phyloP scores from a whole-genome alignment of 2,113 vertebrate species.

The Eretmochelys imbricata region DNA sequence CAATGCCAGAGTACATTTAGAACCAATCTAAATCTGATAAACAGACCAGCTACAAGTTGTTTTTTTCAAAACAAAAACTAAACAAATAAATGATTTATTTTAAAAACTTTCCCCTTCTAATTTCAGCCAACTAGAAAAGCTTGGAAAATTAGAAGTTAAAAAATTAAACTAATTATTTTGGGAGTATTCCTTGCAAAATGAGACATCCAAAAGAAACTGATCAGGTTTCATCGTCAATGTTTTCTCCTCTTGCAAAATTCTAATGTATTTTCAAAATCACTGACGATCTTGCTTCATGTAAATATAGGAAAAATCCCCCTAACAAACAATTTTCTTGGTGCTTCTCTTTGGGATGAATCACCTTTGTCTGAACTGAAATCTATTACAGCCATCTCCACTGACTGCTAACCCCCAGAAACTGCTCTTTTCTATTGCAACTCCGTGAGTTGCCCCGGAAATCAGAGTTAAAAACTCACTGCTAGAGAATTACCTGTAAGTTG shows the following conservation, averaged over 20 bases:
- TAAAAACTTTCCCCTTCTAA: background rate
- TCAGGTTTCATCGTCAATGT: background rate
- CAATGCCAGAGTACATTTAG: background rate
- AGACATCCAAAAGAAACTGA: background rate
- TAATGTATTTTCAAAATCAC: background rate
- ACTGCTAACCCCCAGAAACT: background rate
- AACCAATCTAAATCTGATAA: background rate
- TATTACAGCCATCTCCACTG: background rate
- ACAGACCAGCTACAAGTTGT: background rate
- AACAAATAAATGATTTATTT: background rate
- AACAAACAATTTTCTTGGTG: background rate
- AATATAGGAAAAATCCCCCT: background rate
- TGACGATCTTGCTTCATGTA: background rate
- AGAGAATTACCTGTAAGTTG: background rate
- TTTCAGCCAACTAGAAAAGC: background rate
- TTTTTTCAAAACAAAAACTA: background rate
- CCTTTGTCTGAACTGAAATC: background rate
- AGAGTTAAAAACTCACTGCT: background rate
- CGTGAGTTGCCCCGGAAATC: background rate
- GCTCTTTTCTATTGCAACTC: background rate
- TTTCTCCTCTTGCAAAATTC: background rate
- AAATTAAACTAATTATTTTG: background rate
- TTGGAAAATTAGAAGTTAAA: background rate
- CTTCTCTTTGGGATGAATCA: background rate
- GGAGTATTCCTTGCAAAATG: background rate